Base-by-base conservation (phyloP, 2,797 vertebrate genomes). In the Danio aesculapii region DNA sequence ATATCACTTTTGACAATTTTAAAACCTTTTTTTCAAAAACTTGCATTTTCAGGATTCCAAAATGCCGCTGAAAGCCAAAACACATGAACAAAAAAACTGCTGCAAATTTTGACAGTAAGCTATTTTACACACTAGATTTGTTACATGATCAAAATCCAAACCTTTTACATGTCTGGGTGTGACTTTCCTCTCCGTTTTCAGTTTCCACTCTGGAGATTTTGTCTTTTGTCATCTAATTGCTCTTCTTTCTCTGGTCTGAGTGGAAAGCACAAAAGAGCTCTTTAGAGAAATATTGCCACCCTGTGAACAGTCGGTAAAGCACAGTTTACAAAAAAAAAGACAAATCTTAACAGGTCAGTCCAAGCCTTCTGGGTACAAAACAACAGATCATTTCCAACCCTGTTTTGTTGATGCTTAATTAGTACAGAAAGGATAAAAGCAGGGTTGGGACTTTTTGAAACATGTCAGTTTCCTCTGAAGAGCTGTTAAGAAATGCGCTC, bases 211-310 rank as follows among this genome's bases (percentile, higher is more conserved):
- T 59, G 16, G 70, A 74, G 71, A 43, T 47, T 57, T 57, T 67
- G 58, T 73, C 71, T 67, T 74, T 81, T 81, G 70, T 81, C 70
- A 19, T 67, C 6, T 74, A 67, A 81, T 74, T 81, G 61, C 62
- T 74, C 21, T 55, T 67, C 52, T 79, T 81, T 66, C 53, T 74
- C 19, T 59, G 16, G 16, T 74, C 52, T 49, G 79, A 73, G 59
- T 64, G 77, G 58, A 62, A 14, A 72, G 17, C 41, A 72, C 43
- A 80, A 80, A 72, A 80, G 77, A 64, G 62, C 70, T 81, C 79
- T 75, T 63, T 72, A 68, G 79, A 82, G 76, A 82, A 85, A 87
- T 75, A 79, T 82, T 82, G 86, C 84, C 86, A 84, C 84, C 86
- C 76, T 75, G 84, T 87, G 84, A 84, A 84, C 58, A 71, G 53